Base-by-base conservation (phyloP, 2,888 invertebrate species). In the Polymixis flavicincta region DNA sequence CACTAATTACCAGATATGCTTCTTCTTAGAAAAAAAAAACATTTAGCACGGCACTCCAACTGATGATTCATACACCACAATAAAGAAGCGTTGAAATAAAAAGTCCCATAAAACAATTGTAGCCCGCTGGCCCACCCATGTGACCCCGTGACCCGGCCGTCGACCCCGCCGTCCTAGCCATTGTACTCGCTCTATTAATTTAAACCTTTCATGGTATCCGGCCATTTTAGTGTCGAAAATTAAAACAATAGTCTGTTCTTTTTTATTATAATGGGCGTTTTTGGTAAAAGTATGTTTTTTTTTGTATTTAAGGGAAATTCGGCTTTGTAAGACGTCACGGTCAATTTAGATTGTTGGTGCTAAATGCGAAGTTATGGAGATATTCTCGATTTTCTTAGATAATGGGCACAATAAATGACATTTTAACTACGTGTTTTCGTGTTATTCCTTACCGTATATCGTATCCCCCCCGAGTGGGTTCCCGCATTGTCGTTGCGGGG, bases 101-200 rank as follows among this genome's bases (percentile, higher is more conserved):
- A 80, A 82, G 48, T 66, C 45, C 60, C 55, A 77, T 81, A 74
- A 76, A 83, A 84, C 85, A 86, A 88, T 85, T 64, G 72, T 54
- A 75, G 67, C 55, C 37, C 25, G 55, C 61, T 78, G 71, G 77
- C 83, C 84, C 85, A 86, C 87, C 89, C 88, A 89, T 86, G 89
- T 92, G 95, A 93, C 95, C 95, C 92, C 92, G 90, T 94, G 95
- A 93, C 94, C 93, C 92, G 95, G 94, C 88, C 94, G 84, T 83
- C 85, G 94, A 92, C 94, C 95, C 86, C 79, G 63, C 78, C 67
- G 78, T 83, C 79, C 85, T 80, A 80, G 85, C 74, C 82, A 90
- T 91, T 90, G 90, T 91, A 85, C 84, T 79, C 89, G 88, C 89
- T 90, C 93, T 93, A 93, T 92, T 93, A 93, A 93, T 91, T 92